These are phyloP conservation scores for Allolobophora icterica DNA, from an alignment of 2,888 invertebrate genomes.

Conservation along the genomic window DNA sequence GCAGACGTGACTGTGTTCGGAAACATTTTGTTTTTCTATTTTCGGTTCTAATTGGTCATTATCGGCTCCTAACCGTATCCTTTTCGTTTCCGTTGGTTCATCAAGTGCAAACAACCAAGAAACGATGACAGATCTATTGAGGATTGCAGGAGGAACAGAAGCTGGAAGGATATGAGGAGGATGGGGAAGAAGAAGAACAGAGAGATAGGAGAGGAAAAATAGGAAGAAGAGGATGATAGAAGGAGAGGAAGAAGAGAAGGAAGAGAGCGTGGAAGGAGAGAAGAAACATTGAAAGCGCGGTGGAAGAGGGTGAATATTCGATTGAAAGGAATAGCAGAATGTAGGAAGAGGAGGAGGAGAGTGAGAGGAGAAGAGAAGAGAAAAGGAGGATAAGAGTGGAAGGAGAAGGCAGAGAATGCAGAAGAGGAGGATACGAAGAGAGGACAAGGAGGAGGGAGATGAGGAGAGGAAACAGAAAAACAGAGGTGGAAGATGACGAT, in stretches of 20 bases:
- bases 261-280: neutral
- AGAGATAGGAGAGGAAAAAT: neutral
- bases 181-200: neutral
- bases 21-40: neutral
- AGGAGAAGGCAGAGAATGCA: neutral
- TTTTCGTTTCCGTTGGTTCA: neutral
- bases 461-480: neutral
- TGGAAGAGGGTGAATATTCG: neutral
- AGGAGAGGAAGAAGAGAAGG: no score
- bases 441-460: neutral
- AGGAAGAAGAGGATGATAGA: neutral
- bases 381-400: neutral
- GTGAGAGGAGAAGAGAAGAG: no score
- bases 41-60: neutral
- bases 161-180: neutral
- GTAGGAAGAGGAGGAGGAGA: neutral
- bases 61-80: neutral
- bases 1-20: neutral
- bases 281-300: neutral
- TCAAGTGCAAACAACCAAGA: slow-evolving; percentile 8
- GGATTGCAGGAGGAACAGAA: neutral
- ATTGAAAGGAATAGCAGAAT: no score
- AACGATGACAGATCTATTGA: slow-evolving; percentile 4
- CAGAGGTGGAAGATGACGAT: neutral
- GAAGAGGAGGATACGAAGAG: no score